Percentiles rank a stretch among this genome's conserved stretches.
These are phyloP conservation scores for Drosophila tristis DNA, from an alignment of 1,140 invertebrate species.

Conservation along the genomic window DNA sequence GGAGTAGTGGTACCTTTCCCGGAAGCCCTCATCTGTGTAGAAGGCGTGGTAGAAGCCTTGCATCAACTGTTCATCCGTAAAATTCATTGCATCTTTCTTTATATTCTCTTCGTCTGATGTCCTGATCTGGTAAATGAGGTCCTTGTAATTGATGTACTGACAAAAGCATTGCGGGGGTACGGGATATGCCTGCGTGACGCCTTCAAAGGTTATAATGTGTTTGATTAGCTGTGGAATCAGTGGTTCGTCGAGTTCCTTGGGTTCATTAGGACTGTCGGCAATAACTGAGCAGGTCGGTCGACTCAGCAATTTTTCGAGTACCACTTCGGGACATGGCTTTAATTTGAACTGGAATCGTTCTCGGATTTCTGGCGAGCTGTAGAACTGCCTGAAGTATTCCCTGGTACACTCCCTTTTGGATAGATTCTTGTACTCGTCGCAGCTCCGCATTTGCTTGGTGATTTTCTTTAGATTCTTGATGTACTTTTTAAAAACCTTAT, in stretches of 20 bases:
- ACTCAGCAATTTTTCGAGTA: constrained; percentile 3
- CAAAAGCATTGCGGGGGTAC: too few species aligned
- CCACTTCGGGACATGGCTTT: constrained; percentile 31
- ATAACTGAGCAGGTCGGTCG: too few species aligned
- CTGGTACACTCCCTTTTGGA: constrained; percentile 5
- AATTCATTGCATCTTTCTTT: not conserved
- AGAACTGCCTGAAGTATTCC: constrained; percentile 36
- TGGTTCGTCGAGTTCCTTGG: too few species aligned
- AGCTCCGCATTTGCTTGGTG: constrained; percentile 20
- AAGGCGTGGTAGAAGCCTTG: constrained; percentile 27
- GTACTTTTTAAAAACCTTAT: constrained; percentile 15
- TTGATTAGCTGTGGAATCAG: too few species aligned
- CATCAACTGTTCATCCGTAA: too few species aligned
- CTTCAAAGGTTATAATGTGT: too few species aligned
- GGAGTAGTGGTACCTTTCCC: constrained; percentile 20
- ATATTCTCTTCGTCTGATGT: too few species aligned
- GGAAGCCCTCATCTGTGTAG: constrained; percentile 27
- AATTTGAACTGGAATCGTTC: constrained; percentile 17
- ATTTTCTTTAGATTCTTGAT: constrained; percentile 32
- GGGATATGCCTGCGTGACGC: too few species aligned
- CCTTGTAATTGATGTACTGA: too few species aligned
- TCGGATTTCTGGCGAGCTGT: constrained; percentile 24
- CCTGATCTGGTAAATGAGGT: too few species aligned
- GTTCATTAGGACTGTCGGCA: too few species aligned
- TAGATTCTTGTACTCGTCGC: constrained; percentile 9